Evolutionary conservation across 2,113 vertebrate genomes (phyloP).

Genomic region (Paramormyrops kingsleyae): DNA sequence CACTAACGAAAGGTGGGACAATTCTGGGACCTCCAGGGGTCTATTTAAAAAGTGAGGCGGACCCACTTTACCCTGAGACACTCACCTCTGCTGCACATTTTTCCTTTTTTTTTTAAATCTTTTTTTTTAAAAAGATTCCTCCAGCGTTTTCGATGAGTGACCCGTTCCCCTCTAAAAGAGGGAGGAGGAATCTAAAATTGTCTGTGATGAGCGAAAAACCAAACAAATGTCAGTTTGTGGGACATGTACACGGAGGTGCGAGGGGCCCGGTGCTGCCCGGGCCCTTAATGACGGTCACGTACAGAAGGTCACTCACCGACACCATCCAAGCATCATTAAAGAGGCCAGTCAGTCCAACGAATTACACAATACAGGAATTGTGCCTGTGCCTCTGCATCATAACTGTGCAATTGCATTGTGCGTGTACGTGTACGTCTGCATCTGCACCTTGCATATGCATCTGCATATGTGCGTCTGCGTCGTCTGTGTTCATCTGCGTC

Average conservation of each 20-base stretch:
- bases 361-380: background rate
- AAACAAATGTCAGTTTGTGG: background rate
- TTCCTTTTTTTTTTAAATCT: constrained; percentile 15
- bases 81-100: constrained; percentile 43
- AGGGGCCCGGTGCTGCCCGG: background rate
- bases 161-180: constrained; percentile 28
- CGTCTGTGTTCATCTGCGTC: background rate
- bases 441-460: background rate
- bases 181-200: constrained; percentile 6
- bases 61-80: constrained; percentile 32
- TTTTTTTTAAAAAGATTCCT: background rate
- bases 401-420: background rate
- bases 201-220: background rate
- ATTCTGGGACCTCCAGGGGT: constrained; percentile 54
- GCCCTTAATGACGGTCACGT: background rate
- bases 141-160: constrained; percentile 19
- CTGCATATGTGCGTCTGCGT: background rate
- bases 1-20: constrained; percentile 58
- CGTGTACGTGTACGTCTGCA: background rate
- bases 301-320: background rate
- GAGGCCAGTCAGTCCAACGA: background rate
- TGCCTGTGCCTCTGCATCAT: background rate
- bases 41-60: constrained; percentile 46
- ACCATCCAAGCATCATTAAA: background rate
- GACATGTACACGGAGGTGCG: background rate